Percentiles rank a stretch among this genome's conserved stretches.
Conservation (phyloP, 2,113 vertebrate genomes). For the Prunella himalayana region DNA sequence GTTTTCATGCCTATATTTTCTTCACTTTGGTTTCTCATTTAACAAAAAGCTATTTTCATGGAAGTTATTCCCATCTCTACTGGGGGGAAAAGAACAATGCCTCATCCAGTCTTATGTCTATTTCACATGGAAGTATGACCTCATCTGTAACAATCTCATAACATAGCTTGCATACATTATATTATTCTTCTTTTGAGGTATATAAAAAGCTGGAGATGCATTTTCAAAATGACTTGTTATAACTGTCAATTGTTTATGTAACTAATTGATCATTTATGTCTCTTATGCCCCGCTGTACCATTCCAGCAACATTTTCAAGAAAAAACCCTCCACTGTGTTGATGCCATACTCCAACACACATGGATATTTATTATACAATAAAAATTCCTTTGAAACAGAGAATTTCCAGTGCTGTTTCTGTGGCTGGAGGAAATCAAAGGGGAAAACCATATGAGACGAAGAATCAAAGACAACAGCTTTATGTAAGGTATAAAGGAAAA, state of each 20-base stretch:
- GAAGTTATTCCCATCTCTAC: not conserved
- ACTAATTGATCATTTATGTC: not conserved
- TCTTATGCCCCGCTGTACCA: not conserved
- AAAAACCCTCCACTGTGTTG: not conserved
- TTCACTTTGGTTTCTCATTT: not conserved
- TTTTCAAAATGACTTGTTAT: not conserved
- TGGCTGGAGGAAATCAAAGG: not conserved
- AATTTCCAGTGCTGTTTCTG: not conserved
- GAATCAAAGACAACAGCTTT: not conserved
- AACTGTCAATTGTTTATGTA: not conserved
- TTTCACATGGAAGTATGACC: not conserved
- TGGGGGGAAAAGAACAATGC: not conserved
- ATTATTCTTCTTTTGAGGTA: not conserved
- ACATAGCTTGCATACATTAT: not conserved
- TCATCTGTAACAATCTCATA: not conserved
- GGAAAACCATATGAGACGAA: not conserved
- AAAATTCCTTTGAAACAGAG: not conserved
- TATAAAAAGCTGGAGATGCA: not conserved
- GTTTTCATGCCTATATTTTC: not conserved
- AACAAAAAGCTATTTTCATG: not conserved
- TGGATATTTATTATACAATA: not conserved
- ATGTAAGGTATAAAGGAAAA: not conserved
- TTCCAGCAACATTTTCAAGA: not conserved
- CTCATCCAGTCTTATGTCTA: not conserved
- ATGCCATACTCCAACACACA: not conserved